Base-by-base conservation (phyloP, 64 coral and sea anemone species). In the Pachyseris speciosa region DNA sequence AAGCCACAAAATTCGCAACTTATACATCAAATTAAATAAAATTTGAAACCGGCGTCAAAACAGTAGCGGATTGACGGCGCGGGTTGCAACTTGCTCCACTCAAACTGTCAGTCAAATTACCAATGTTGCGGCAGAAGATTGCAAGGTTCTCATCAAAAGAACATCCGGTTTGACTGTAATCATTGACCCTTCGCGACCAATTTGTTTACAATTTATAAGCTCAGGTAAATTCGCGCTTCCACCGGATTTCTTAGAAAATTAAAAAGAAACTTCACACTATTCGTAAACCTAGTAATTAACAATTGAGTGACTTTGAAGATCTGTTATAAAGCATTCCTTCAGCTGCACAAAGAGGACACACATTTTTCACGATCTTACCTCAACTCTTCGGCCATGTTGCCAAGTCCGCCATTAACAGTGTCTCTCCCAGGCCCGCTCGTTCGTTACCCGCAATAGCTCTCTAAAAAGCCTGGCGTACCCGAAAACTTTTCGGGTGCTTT, bases 181-280 rank as follows among this genome's bases (percentile, higher is more conserved):
- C 30, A 28, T 3, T 11, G 31, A 77, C 31, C 74, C 74, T 52
- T 52, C 25, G 74, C 26, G 74, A 77, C 74, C 47, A 57, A 52
- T 55, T 55, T 79, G 75, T 79, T 79, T 79, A 51, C 44, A 1
- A 57, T 15, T n/a, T n/a, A n/a, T n/a, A n/a, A n/a, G 22, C 52
- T 57, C 13, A 9, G 47, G 47, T 49, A 15, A 49, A 26, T 44
- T 37, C 44, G 19, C 39, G 30, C 16, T 33, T 19, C 38, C 30
- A 24, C 4, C 34, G 69, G 17, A 22, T 20, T 16, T 7, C 38
- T 25, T 38, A 41, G 5, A 5, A 72, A 41, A 43, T 72, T 29
- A 0, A 4, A 67, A 67, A 1, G 1, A 34, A 34, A 3, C n/a
- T 36, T 32, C 64, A 30, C 17, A 68, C 11, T 12, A 36, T 33